These are phyloP conservation scores for Corythaixoides concolor DNA, from an alignment of 2,113 vertebrate species.

Conservation along the genomic window DNA sequence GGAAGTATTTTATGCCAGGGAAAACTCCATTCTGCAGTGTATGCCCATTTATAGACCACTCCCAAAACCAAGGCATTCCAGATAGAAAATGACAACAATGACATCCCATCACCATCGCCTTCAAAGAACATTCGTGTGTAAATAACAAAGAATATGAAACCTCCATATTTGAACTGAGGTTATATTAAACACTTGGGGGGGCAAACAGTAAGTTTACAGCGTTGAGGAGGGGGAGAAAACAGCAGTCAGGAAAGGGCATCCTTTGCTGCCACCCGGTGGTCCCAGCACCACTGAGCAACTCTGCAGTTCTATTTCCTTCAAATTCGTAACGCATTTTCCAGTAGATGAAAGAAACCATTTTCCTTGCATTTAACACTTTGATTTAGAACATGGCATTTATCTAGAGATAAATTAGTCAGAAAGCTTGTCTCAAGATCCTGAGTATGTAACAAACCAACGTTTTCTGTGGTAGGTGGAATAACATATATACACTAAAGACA, in stretches of 20 bases:
- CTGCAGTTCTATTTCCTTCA: fast-evolving
- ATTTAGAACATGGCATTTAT: neutral
- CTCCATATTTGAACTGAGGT: neutral
- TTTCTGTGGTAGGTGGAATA: neutral
- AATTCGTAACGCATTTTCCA: fast-evolving
- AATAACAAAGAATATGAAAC: neutral
- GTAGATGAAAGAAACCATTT: neutral
- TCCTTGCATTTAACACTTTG: neutral
- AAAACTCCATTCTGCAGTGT: neutral
- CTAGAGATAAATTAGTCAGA: neutral
- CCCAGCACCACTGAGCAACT: neutral
- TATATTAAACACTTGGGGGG: neutral
- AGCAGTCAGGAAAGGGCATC: neutral
- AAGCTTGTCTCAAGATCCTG: neutral
- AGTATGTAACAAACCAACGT: fast-evolving
- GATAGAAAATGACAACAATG: neutral
- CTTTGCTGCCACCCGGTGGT: slow-evolving; percentile 56
- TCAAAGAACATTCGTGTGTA: neutral
- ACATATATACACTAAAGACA: no score
- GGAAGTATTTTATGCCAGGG: neutral
- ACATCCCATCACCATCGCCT: neutral
- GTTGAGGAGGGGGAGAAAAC: fast-evolving
- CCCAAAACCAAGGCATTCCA: neutral
- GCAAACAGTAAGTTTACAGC: fast-evolving
- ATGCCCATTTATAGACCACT: neutral